phyloP scores from a whole-genome alignment of 2,797 vertebrate genomes.

The Acanthopagrus latus region DNA sequence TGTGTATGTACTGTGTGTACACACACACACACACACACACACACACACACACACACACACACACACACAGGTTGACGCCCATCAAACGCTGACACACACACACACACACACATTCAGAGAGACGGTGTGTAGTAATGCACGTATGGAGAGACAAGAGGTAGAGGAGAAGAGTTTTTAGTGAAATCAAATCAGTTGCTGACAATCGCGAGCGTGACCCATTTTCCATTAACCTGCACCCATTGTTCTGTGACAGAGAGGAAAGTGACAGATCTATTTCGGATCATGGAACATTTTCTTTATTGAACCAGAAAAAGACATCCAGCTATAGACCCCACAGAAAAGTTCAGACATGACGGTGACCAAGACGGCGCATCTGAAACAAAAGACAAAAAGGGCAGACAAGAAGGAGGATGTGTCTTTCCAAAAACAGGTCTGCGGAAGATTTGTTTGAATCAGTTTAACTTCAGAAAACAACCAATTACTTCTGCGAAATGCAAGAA shows the following conservation, averaged over 20 bases:
- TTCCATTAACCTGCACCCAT: conserved; percentile 34
- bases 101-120: conserved; percentile 9
- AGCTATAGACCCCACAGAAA: neutral
- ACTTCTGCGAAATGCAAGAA: neutral
- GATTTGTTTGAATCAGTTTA: neutral
- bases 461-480: conserved; percentile 1
- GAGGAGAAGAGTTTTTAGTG: neutral
- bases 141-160: neutral
- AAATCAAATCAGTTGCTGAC: conserved; percentile 30
- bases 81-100: conserved; percentile 13
- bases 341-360: conserved; percentile 27
- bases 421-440: neutral
- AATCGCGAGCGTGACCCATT: conserved; percentile 55
- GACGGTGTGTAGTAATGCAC: neutral
- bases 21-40: neutral
- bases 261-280: conserved; percentile 42
- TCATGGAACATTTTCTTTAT: neutral
- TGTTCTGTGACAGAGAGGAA: conserved; percentile 33
- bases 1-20: neutral
- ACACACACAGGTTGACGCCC: conserved; percentile 35
- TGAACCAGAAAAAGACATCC: neutral
- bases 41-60: conserved; percentile 4
- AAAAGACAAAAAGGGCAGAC: neutral
- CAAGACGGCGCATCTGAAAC: conserved; percentile 9
- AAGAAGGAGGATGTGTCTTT: neutral